phyloP scores from a whole-genome alignment of 2,113 vertebrate species.

The Oncorhynchus keta region DNA sequence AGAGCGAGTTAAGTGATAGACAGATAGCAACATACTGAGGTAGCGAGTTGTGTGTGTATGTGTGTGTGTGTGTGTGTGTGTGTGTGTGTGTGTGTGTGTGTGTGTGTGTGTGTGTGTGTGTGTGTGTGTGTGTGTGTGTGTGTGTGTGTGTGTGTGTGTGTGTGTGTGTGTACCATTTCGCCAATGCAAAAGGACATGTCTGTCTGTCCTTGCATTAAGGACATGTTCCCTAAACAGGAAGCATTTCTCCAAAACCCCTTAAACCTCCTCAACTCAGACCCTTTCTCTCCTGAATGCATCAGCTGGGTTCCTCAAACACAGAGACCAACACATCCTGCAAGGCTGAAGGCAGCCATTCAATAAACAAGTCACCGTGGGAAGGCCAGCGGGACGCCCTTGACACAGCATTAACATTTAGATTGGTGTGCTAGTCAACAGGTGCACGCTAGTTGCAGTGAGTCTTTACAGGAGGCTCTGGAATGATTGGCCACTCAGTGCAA shows the following conservation, averaged over 20 bases:
- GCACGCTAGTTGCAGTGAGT: constrained; percentile 34
- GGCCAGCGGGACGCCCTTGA: constrained; percentile 14
- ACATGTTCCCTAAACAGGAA: not conserved
- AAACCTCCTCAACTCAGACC: not conserved
- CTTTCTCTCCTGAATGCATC: constrained; percentile 9
- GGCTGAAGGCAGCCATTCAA: constrained; percentile 25
- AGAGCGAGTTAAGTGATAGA: not conserved
- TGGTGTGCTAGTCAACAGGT: constrained; percentile 62
- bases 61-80: not conserved
- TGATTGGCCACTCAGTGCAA: constrained; percentile 24
- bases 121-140: not conserved
- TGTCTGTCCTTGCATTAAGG: not conserved
- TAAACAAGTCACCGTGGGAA: constrained; percentile 16
- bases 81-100: not conserved
- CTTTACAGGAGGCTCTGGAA: constrained; percentile 38
- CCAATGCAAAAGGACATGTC: not conserved
- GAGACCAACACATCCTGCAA: constrained; percentile 2
- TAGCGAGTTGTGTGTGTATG: too few species aligned
- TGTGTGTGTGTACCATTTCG: not conserved
- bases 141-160: not conserved
- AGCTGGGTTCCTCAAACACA: constrained; percentile 27
- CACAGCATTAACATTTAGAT: constrained; percentile 70
- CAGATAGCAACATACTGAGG: not conserved
- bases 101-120: not conserved
- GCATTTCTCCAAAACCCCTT: too few species aligned